These are phyloP conservation scores for Parauchenoglanis ngamensis DNA, from an alignment of 2,797 vertebrate species.

Conservation along the genomic window DNA sequence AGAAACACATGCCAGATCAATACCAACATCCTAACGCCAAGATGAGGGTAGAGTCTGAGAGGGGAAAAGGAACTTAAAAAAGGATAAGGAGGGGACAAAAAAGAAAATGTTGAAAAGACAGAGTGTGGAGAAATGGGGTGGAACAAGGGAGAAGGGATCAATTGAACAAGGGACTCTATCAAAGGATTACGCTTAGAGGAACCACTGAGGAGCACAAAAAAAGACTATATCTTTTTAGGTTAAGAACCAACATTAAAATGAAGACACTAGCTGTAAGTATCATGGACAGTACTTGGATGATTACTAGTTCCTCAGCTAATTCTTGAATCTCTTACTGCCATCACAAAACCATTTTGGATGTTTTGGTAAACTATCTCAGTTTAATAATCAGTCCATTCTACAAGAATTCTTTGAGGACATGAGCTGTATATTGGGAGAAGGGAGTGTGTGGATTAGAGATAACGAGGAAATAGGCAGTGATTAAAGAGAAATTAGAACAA, in stretches of 20 bases:
- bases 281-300: neutral
- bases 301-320: neutral
- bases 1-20: conserved; percentile 73
- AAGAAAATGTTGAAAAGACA: neutral
- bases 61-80: conserved; percentile 18
- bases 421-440: conserved; percentile 9
- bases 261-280: neutral
- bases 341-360: neutral
- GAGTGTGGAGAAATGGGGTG: neutral
- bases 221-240: neutral
- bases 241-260: neutral
- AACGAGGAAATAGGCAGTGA: neutral
- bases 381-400: neutral
- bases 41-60: conserved; percentile 8
- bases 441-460: neutral
- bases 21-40: conserved; percentile 66
- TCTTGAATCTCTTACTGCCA: neutral
- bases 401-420: neutral
- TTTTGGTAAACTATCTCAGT: conserved; percentile 11
- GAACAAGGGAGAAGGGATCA: neutral
- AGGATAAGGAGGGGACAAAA: neutral
- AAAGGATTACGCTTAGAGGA: neutral
- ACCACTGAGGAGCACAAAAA: neutral
- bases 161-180: neutral
- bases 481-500: neutral